Evolutionary conservation across 1,140 invertebrate genomes (phyloP).

Genomic region (Platyscapa corneri): DNA sequence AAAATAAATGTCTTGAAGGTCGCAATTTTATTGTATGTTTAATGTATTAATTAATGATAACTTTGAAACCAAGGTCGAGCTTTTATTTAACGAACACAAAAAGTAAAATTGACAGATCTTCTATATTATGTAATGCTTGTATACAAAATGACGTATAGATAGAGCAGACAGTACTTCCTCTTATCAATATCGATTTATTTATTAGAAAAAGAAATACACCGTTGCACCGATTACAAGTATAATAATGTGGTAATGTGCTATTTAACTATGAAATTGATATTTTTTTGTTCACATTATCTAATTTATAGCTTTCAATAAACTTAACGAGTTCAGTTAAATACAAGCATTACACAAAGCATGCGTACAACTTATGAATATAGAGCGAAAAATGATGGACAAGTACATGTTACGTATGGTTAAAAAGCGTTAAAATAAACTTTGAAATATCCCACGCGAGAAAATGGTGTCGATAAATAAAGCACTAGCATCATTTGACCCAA

Average conservation of each 20-base stretch:
- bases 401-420: neutral
- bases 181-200: neutral
- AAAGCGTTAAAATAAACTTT: conserved; percentile 1
- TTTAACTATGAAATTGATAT: neutral
- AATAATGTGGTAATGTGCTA: neutral
- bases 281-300: neutral
- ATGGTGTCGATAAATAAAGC: conserved; percentile 8
- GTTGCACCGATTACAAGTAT: neutral
- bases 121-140: neutral
- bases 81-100: neutral
- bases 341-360: neutral
- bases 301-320: neutral
- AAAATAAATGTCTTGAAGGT: conserved; percentile 1
- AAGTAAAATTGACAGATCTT: neutral
- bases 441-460: neutral
- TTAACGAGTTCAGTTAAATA: neutral
- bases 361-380: neutral
- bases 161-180: neutral
- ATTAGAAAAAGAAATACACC: neutral
- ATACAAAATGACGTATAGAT: neutral
- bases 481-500: neutral
- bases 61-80: neutral
- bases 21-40: neutral
- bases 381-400: neutral
- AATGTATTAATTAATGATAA: neutral